Base-by-base conservation (phyloP, 2,888 invertebrate genomes). In the Ormyrus labotus region DNA sequence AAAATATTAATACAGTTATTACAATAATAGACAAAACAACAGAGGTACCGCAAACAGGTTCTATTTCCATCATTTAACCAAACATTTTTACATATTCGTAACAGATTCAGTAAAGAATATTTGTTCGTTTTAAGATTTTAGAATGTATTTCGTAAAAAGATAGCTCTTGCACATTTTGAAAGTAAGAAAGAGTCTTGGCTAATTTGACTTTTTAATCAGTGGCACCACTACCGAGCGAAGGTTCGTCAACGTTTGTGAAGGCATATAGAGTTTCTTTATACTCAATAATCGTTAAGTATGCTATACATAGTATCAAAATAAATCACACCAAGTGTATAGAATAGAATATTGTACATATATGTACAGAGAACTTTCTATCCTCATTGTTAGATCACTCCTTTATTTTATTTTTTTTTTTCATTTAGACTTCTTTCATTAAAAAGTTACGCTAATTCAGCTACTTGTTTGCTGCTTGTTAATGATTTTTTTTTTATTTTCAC, bases 291-390 rank as follows among this genome's bases (percentile, higher is more conserved):
- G 82, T 87, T 87, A 84, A 87, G 85, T 87, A 83, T 87, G 86
- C 87, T 88, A 87, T 87, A 87, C 85, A 85, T 88, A 88, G 89
- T 90, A 90, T 90, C 89, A 90, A 90, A 90, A 90, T 89, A 90
- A 90, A 90, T 87, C 89, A 88, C 89, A 89, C 87, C 87, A 83
- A 90, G 88, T 88, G 88, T 89, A 82, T 75, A 89, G 87, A 90
- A 85, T 87, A 89, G 88, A 90, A 84, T 88, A 86, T 89, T 85
- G 85, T 87, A 88, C 87, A 87, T 85, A 84, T 89, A 88, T 89
- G 84, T 89, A 89, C 89, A 86, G 84, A 89, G 84, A 88, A 87
- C 78, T 86, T 84, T 83, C 84, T 84, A 84, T 83, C 68, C 55
- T 75, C 77, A 68, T 83, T 67, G 78, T 77, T 82, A 74, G 45